Evolutionary conservation across 2,797 vertebrate species (phyloP).

Genomic region (Eurystomus glaucurus): DNA sequence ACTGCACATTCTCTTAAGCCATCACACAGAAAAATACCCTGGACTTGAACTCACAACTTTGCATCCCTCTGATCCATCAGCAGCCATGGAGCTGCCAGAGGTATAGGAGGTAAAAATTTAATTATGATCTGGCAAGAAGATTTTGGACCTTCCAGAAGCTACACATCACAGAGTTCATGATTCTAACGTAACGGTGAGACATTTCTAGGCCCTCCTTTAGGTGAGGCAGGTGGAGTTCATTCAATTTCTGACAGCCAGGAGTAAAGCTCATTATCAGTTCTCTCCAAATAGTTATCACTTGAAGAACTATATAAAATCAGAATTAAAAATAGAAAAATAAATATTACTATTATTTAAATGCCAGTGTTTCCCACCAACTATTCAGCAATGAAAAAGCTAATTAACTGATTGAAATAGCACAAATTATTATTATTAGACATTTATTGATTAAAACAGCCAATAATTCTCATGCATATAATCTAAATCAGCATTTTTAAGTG

Average conservation of each 20-base stretch:
- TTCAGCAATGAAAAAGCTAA: neutral
- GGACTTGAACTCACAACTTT: neutral
- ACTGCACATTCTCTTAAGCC: neutral
- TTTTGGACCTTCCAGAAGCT: neutral
- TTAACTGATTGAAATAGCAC: neutral
- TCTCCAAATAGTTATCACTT: neutral
- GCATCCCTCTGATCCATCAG: neutral
- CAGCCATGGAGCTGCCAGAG: neutral
- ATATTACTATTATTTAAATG: neutral
- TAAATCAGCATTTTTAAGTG: neutral
- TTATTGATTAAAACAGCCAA: neutral
- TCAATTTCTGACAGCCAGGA: neutral
- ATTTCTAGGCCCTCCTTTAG: neutral
- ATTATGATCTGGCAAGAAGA: neutral
- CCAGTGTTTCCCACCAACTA: neutral
- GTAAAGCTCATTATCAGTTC: neutral
- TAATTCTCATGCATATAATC: neutral
- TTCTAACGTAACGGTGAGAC: neutral
- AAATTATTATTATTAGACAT: neutral
- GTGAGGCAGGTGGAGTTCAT: neutral
- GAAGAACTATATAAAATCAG: neutral
- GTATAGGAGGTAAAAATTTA: neutral
- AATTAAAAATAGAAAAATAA: neutral
- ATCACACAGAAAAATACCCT: neutral
- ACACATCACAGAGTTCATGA: neutral